Evolutionary conservation across 2,797 vertebrate species (phyloP).

Genomic region (Aratinga solstitialis): DNA sequence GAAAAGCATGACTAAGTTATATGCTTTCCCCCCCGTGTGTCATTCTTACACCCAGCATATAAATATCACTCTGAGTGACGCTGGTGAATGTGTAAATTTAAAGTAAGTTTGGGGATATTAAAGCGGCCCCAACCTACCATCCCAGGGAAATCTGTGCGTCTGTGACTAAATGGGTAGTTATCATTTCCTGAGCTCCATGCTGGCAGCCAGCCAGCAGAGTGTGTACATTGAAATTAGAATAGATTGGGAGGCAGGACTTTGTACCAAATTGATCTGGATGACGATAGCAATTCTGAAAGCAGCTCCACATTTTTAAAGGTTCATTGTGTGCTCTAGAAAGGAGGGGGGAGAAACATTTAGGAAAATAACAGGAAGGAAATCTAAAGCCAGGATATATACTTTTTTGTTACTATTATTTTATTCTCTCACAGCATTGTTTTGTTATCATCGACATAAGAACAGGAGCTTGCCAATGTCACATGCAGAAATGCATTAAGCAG

Average conservation of each 20-base stretch:
- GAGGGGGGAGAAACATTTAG: not conserved
- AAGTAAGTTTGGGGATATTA: slow-evolving; percentile 17
- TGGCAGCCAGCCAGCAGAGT: slow-evolving; percentile 66
- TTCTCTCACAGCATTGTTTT: slow-evolving; percentile 16
- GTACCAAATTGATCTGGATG: slow-evolving; percentile 67
- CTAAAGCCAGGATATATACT: not conserved
- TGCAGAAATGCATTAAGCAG: not conserved
- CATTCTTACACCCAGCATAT: not conserved
- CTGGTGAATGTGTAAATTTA: not conserved
- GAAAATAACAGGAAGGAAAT: slow-evolving; percentile 57
- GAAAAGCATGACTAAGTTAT: not conserved
- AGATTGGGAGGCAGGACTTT: slow-evolving; percentile 58
- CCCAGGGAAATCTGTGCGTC: slow-evolving; percentile 51
- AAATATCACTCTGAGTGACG: not conserved
- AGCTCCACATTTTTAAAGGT: slow-evolving; percentile 49
- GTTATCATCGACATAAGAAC: not conserved
- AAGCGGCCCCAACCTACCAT: slow-evolving; percentile 9
- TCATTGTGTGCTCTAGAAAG: slow-evolving; percentile 37
- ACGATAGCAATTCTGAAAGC: slow-evolving; percentile 61
- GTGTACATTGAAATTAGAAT: slow-evolving; percentile 72
- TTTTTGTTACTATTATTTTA: not conserved
- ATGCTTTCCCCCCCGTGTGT: not conserved
- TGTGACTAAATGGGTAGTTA: slow-evolving; percentile 65
- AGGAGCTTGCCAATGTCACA: not conserved
- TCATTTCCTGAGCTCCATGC: slow-evolving; percentile 66